These are phyloP conservation scores for Criorhina ranunculi DNA, from an alignment of 2,888 invertebrate genomes.

Conservation along the genomic window DNA sequence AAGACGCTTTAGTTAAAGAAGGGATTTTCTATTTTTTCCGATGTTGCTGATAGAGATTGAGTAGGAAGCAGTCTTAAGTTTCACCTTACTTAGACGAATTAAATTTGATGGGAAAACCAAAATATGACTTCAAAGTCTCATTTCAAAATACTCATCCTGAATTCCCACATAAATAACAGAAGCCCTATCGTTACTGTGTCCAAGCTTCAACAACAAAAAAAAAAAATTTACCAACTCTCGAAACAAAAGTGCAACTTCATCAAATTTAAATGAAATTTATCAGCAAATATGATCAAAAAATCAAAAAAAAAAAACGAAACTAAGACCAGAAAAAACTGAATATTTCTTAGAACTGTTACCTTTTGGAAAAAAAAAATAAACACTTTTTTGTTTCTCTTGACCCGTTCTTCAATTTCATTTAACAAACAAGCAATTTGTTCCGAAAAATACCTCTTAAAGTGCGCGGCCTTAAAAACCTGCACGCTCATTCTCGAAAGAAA, in stretches of 20 bases:
- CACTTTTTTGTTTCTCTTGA: constrained; percentile 30
- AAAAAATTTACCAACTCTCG: background rate
- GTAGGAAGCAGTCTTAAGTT: too few relatives aligned
- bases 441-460: constrained; percentile 61
- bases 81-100: too few relatives aligned
- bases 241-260: constrained; percentile 69
- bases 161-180: constrained; percentile 44
- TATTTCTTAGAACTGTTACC: constrained; percentile 55
- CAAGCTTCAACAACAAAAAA: background rate
- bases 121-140: too few relatives aligned
- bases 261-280: constrained; percentile 73
- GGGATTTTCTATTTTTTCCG: too few relatives aligned
- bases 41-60: too few relatives aligned
- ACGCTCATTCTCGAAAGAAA: constrained; percentile 43
- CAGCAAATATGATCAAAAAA: constrained; percentile 70
- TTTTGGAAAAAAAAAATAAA: constrained; percentile 40
- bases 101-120: too few relatives aligned
- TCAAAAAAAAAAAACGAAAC: constrained; percentile 14
- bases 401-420: constrained; percentile 52
- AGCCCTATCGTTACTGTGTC: background rate
- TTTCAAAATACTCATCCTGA: too few relatives aligned
- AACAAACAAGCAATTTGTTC: constrained; percentile 72
- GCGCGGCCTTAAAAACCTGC: constrained; percentile 42
- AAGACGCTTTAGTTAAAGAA: too few relatives aligned
- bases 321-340: constrained; percentile 18